Conservation (phyloP, 2,888 invertebrate species). For the Scaptomyza cyrtandrae region DNA sequence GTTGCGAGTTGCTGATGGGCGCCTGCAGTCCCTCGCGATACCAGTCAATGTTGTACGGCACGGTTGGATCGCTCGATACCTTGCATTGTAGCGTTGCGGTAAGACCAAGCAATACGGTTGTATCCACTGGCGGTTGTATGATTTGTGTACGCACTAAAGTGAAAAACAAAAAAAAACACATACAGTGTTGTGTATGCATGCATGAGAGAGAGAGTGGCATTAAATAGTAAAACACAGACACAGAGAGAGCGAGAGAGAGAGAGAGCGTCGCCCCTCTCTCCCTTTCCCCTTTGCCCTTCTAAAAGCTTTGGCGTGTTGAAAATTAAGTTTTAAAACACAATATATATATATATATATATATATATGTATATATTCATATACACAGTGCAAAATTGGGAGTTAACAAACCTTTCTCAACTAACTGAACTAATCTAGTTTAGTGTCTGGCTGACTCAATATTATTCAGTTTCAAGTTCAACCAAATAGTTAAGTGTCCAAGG, state of each 20-base stretch:
- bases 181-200: not conserved
- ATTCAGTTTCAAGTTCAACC: too few relatives aligned
- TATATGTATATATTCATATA: not conserved
- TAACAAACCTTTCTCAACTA: too few relatives aligned
- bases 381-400: too few relatives aligned
- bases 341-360: constrained; percentile 1
- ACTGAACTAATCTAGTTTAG: too few relatives aligned
- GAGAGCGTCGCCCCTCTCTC: not conserved
- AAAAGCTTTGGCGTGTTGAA: constrained; percentile 41
- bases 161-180: constrained; percentile 40
- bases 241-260: not conserved
- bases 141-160: constrained; percentile 94
- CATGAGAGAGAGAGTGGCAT: constrained; percentile 22
- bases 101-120: constrained; percentile 95
- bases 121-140: constrained; percentile 96
- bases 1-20: constrained; percentile 88
- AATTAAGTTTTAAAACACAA: constrained; percentile 56
- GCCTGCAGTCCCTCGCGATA: constrained; percentile 91
- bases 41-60: constrained; percentile 94
- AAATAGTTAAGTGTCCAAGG: too few relatives aligned
- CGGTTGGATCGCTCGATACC: constrained; percentile 95
- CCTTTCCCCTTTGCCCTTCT: too few relatives aligned
- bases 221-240: constrained; percentile 41
- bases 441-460: too few relatives aligned
- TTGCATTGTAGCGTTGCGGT: constrained; percentile 97